phyloP scores from a whole-genome alignment of 1,140 invertebrate species.

The Pantala flavescens region DNA sequence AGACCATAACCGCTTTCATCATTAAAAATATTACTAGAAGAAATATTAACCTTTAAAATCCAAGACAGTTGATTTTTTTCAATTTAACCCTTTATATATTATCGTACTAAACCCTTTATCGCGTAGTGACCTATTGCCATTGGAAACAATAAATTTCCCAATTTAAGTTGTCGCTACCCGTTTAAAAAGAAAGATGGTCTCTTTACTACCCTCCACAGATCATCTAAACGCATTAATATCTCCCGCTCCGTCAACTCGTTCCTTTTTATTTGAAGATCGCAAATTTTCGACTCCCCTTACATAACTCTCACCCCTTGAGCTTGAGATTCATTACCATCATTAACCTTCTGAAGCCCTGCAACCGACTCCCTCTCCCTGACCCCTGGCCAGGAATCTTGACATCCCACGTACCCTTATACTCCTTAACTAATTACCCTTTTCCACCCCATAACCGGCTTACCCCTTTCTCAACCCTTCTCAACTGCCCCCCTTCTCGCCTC shows the following conservation, averaged over 20 bases:
- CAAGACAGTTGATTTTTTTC: no score
- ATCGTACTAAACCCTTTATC: no score
- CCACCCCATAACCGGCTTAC: neutral
- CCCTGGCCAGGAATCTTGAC: neutral
- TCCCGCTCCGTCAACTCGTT: neutral
- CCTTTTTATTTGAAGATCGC: neutral
- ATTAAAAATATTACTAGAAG: no score
- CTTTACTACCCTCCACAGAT: no score
- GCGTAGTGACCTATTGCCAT: no score
- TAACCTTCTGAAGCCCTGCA: neutral
- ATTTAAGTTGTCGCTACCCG: no score
- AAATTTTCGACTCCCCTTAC: neutral
- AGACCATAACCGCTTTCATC: no score
- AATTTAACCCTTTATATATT: no score
- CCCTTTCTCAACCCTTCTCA: neutral
- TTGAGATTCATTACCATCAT: conserved; percentile 3
- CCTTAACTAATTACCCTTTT: conserved; percentile 3
- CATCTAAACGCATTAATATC: neutral
- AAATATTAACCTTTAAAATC: no score
- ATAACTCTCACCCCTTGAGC: neutral
- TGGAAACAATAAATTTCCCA: no score
- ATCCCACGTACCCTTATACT: neutral
- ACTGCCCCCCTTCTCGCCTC: neutral
- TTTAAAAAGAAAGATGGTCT: no score
- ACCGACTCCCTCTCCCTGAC: neutral